phyloP scores from a whole-genome alignment of 2,113 vertebrate species.

The Pleuronectes platessa region DNA sequence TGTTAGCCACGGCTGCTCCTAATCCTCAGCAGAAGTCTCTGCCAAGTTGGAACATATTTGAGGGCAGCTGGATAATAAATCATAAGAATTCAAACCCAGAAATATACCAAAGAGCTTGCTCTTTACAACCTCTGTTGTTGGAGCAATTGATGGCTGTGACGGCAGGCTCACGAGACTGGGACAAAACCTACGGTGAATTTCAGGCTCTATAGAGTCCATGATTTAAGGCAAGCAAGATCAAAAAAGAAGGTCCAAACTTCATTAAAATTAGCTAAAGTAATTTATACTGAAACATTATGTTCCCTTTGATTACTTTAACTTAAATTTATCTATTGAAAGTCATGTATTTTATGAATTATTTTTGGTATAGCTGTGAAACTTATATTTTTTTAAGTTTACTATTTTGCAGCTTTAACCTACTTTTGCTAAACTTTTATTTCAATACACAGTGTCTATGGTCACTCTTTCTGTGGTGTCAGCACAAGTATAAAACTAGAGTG shows the following conservation, averaged over 20 bases:
- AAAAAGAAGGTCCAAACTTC: background rate
- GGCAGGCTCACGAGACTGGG: slow-evolving; percentile 26
- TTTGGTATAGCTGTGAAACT: background rate
- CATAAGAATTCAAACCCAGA: slow-evolving; percentile 50
- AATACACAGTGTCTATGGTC: too few relatives aligned
- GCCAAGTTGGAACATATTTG: slow-evolving; percentile 65
- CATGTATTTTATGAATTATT: background rate
- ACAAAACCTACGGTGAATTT: slow-evolving; percentile 21
- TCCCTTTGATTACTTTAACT: background rate
- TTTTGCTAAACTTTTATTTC: too few relatives aligned
- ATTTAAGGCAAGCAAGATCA: slow-evolving; percentile 6
- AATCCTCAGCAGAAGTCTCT: slow-evolving; percentile 61
- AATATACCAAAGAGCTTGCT: slow-evolving; percentile 52
- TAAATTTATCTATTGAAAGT: too few relatives aligned
- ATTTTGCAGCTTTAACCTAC: background rate
- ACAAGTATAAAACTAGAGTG: too few relatives aligned
- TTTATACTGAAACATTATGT: background rate
- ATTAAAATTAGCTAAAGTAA: background rate
- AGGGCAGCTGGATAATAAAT: slow-evolving; percentile 69
- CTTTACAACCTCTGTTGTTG: slow-evolving; percentile 57
- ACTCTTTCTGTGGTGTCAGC: too few relatives aligned
- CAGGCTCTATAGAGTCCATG: slow-evolving; percentile 6
- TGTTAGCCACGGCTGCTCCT: slow-evolving; percentile 66
- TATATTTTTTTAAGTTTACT: background rate
- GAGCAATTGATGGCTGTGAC: slow-evolving; percentile 48